Conservation (phyloP, 1,140 invertebrate genomes). For the Meloidogyne exigua region DNA sequence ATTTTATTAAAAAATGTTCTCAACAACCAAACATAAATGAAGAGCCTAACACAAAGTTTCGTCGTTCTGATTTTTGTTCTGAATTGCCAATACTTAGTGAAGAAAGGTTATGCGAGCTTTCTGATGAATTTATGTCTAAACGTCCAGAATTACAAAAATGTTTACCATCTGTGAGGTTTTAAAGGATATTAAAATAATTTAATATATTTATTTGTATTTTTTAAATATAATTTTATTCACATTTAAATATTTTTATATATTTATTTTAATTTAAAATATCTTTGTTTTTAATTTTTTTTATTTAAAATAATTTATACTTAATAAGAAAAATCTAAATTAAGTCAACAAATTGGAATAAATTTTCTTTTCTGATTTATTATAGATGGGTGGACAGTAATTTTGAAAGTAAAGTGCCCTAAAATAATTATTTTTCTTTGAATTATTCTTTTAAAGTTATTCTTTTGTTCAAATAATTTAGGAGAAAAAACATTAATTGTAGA, state of each 20-base stretch:
- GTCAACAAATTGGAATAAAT: no score
- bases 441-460: not conserved
- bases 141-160: conserved; percentile 10
- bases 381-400: not conserved
- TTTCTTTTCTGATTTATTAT: not conserved
- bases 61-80: conserved; percentile 12
- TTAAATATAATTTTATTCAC: not conserved
- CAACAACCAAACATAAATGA: not conserved
- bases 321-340: no score
- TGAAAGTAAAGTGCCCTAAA: not conserved
- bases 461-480: not conserved
- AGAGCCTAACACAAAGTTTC: conserved; percentile 1
- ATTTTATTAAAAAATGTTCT: not conserved
- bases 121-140: conserved; percentile 11
- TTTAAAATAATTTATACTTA: no score
- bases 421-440: not conserved
- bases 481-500: not conserved
- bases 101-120: conserved; percentile 28
- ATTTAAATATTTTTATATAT: not conserved
- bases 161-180: not conserved
- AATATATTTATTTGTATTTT: not conserved
- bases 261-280: no score
- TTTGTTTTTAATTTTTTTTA: no score
- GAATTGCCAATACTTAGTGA: conserved; percentile 31
- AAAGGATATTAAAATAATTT: not conserved